Evolutionary conservation across 2,888 invertebrate species (phyloP), one percentile per base, ranked within the genome.

Genomic region (Acleris laterana): DNA sequence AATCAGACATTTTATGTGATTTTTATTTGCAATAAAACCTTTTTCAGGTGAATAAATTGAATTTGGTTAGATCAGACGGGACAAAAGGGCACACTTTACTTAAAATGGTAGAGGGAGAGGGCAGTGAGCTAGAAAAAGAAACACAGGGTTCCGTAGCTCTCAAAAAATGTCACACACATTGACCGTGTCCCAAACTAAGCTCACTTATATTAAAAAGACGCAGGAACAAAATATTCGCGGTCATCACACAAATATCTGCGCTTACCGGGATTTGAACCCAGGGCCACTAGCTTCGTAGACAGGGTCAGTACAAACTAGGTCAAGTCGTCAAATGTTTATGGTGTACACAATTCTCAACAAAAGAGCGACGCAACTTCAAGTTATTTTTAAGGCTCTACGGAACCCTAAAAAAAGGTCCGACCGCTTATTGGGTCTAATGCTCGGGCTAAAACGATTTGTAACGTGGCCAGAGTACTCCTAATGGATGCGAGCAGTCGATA

Each of bases 31-130:
- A 50, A 57, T 57, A 62, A 32, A 66, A 66, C 61, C 66, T 66
- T 66, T 66, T 62, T 62, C 57, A 66, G 66, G 66, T 66, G 57
- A 52, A 50, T 61, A 66, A 66, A 66, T 66, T 66, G 51, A 66
- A 66, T 66, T 66, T 57, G 62, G 62, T 32, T 38, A 57, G 62
- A 66, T 57, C 61, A 57, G 62, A 66, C 61, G 61, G 66, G 61
- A 59, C 58, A 61, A 66, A 60, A 66, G 57, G 66, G 63, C 46
- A 55, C 56, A 51, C 61, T 61, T 61, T 51, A 44, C 61, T 46
- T 57, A 62, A 66, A 66, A 62, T 44, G 55, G 16, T 17, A 6
- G 60, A 50, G 44, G 17, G n/a, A 7, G 49, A 19, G 28, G 6
- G 4, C 20, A 46, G 49, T 16, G 19, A 16, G 38, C 4, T 25